Percentiles rank a stretch among this genome's conserved stretches.
Conservation (phyloP, 2,888 invertebrate species). For the Nomada flava region DNA sequence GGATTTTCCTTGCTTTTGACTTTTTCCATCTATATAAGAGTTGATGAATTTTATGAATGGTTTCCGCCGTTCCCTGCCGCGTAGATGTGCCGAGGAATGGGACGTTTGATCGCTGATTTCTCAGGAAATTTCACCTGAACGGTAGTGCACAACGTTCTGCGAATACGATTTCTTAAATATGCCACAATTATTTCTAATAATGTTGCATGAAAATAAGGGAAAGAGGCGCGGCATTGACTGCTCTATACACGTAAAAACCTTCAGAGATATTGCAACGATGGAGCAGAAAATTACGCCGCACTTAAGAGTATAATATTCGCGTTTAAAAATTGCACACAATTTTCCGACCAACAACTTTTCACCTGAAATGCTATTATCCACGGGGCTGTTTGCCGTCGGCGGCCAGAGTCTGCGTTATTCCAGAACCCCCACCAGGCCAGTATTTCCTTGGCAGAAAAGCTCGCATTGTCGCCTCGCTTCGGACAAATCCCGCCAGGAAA, state of each 20-base stretch:
- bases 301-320: constrained; percentile 28
- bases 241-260: background rate
- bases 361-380: constrained; percentile 58
- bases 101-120: constrained; percentile 42
- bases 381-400: constrained; percentile 64
- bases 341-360: constrained; percentile 49
- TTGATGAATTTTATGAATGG: constrained; percentile 64
- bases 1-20: constrained; percentile 65
- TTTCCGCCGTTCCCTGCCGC: constrained; percentile 40
- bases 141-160: constrained; percentile 4
- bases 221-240: too few relatives aligned
- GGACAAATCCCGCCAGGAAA: constrained; percentile 80
- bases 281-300: constrained; percentile 23
- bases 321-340: constrained; percentile 55
- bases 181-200: background rate
- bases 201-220: background rate
- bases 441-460: constrained; percentile 74
- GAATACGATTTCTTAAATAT: background rate
- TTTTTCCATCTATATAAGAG: constrained; percentile 56
- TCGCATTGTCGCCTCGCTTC: constrained; percentile 78
- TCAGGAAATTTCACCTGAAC: constrained; percentile 28
- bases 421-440: constrained; percentile 60
- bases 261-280: background rate
- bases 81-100: constrained; percentile 37
- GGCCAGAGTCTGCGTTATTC: constrained; percentile 60